Evolutionary conservation across 2,113 vertebrate genomes (phyloP).

Genomic region (Melanocharis versteri): DNA sequence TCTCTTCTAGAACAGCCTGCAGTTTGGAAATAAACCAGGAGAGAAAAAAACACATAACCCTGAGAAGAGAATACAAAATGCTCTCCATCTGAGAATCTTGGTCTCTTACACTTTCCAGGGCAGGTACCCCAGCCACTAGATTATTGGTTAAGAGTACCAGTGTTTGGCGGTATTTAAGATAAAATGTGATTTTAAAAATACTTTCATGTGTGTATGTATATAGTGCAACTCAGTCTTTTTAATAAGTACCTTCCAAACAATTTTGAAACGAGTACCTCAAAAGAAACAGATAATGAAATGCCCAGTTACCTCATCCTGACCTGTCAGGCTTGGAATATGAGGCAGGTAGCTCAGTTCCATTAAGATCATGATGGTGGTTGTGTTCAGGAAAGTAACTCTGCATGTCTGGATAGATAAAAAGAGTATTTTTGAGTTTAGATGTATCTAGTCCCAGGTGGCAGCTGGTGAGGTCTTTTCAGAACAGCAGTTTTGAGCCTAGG

Average conservation of each 20-base stretch:
- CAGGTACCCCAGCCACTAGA: neutral
- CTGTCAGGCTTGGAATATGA: neutral
- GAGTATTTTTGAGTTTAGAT: neutral
- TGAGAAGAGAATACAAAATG: neutral
- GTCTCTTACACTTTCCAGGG: neutral
- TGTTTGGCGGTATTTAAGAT: neutral
- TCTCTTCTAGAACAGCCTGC: neutral
- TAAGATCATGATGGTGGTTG: neutral
- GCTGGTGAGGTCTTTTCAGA: neutral
- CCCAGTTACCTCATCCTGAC: neutral
- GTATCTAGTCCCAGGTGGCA: neutral
- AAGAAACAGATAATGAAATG: neutral
- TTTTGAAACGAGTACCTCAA: neutral
- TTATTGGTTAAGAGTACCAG: neutral
- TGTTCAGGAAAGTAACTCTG: neutral
- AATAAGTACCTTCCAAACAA: neutral
- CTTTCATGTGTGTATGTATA: rapidly evolving
- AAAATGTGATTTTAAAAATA: neutral
- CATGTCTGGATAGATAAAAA: neutral
- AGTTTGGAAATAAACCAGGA: neutral
- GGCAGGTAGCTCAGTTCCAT: neutral
- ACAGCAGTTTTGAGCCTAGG: neutral
- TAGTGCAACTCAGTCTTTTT: neutral
- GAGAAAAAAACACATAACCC: neutral
- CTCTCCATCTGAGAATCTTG: neutral